Base-by-base conservation (phyloP, 2,797 vertebrate genomes). In the Tapera naevia region DNA sequence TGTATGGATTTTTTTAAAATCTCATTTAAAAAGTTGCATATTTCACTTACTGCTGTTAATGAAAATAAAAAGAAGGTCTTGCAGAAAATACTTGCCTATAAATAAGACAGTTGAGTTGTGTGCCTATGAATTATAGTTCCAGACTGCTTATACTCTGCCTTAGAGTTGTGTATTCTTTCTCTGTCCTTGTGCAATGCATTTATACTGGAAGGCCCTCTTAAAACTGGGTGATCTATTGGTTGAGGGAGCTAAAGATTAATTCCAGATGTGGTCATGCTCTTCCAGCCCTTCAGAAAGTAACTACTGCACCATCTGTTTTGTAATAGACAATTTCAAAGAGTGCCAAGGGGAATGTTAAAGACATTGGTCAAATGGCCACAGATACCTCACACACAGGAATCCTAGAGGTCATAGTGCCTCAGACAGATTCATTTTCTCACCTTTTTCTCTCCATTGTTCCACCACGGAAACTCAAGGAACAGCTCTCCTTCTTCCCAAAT, bases 261-360 rank as follows among this genome's bases (percentile, higher is more conserved):
- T 95, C 92, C 84, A 96, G 94, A 96, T 96, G 94, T 70, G 81
- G 57, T 86, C 87, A 94, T 81, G 84, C 70, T 94, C 86, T 95
- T 86, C 80, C 78, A 84, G 61, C 53, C 87, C 92, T 97, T 96
- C 74, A 94, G 95, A 96, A 96, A 89, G 83, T 87, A 97, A 97
- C 86, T 96, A 89, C 86, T 64, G 64, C 62, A 84, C 95, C 92
- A 97, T 95, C 91, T 94, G 94, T 91, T 97, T 97, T 95, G 84
- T 79, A 96, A 88, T 13, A 90, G 83, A 86, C 88, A 89, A 91
- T 95, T 96, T 96, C 94, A 97, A 96, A 96, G 94, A 88, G 45
- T 69, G 88, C 54, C 75, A 94, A 89, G 86, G 86, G 92, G 76
- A 85, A 95, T 67, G 86, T 85, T 94, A 91, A 97, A 94, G 88